phyloP scores from a whole-genome alignment of 2,797 vertebrate species.

The Mastacembelus armatus region DNA sequence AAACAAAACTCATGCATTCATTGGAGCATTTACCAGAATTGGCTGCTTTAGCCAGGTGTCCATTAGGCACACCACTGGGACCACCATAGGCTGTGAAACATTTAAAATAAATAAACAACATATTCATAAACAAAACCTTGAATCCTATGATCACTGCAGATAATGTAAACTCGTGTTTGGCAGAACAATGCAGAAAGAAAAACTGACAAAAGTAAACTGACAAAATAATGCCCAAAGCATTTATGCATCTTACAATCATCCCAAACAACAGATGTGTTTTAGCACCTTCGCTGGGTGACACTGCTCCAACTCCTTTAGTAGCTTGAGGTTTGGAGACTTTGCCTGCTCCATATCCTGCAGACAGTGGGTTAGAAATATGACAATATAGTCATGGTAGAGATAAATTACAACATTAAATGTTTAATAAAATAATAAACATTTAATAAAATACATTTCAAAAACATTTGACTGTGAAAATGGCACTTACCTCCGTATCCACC shows the following conservation, averaged over 20 bases:
- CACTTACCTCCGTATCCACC: slow-evolving; percentile 51
- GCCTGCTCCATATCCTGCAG: slow-evolving; percentile 43
- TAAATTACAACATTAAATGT: background rate
- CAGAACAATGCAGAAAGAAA: background rate
- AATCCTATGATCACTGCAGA: background rate
- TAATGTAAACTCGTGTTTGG: background rate
- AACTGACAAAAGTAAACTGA: no score
- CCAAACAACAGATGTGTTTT: background rate
- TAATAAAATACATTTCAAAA: background rate
- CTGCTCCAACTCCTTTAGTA: slow-evolving; percentile 61
- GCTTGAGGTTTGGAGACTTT: slow-evolving; percentile 33
- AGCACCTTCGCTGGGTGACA: slow-evolving; percentile 30
- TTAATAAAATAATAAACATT: background rate
- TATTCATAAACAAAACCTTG: background rate
- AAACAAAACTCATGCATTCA: background rate
- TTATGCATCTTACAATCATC: background rate
- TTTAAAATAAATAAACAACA: no score
- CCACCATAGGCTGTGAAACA: slow-evolving; percentile 60
- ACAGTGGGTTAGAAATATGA: background rate
- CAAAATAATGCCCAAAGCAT: background rate
- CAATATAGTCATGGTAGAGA: background rate
- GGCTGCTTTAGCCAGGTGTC: slow-evolving; percentile 53
- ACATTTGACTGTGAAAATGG: no score
- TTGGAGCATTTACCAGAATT: slow-evolving; percentile 61
- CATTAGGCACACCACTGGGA: slow-evolving; percentile 52